phyloP scores from a whole-genome alignment of 2,888 invertebrate genomes.

The Ornithoptera priamus region DNA sequence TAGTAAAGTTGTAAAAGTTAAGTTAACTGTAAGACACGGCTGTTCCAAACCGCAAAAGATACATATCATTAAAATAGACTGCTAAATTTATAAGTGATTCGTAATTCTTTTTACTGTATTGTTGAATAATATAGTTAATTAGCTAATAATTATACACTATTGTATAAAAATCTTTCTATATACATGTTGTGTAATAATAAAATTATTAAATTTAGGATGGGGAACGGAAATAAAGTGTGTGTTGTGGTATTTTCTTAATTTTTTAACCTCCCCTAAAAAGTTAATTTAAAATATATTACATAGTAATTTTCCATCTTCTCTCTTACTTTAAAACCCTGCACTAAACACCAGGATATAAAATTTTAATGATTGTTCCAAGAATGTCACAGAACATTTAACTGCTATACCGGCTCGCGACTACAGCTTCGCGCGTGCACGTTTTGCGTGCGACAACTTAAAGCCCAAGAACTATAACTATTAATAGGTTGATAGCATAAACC shows the following conservation, averaged over 20 bases:
- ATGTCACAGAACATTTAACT: no score
- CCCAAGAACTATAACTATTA: no score
- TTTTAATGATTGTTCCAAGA: no score
- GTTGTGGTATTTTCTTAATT: slow-evolving; percentile 56
- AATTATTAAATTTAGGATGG: slow-evolving; percentile 60
- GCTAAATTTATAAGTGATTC: slow-evolving; percentile 70
- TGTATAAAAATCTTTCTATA: slow-evolving; percentile 80
- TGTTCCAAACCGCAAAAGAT: slow-evolving; percentile 78
- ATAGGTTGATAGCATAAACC: no score
- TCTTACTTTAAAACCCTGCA: not conserved
- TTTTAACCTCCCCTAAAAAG: not conserved
- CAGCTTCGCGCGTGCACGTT: no score
- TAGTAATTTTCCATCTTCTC: not conserved
- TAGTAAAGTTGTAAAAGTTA: slow-evolving; percentile 29
- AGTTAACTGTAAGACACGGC: slow-evolving; percentile 47
- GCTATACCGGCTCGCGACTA: no score
- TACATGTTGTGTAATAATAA: slow-evolving; percentile 79
- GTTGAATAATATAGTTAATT: slow-evolving; percentile 73
- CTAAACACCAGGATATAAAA: no score
- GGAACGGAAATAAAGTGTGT: slow-evolving; percentile 72
- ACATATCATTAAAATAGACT: slow-evolving; percentile 80
- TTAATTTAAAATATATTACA: not conserved
- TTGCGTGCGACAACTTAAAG: no score
- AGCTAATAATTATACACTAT: slow-evolving; percentile 77
- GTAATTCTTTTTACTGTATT: slow-evolving; percentile 76